Evolutionary conservation across 30 jellyfish, hydroid and myxozoan species (phyloP), one percentile per base, ranked within the genome.

Genomic region (Nemopilema nomurai): DNA sequence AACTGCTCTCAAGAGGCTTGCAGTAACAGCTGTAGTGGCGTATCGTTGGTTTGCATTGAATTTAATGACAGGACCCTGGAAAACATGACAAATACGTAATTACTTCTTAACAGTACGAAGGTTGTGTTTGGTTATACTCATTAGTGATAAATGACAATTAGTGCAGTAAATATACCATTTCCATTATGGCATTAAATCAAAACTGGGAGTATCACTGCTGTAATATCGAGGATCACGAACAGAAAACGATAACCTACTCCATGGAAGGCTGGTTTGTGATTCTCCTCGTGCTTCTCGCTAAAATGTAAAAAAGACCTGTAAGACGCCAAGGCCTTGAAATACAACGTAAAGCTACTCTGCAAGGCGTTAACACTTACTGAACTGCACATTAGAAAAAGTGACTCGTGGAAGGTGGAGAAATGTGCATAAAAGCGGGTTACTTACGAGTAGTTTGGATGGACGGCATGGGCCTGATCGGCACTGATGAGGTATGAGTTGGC

Each of bases 381-480:
- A n/a, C n/a, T n/a, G n/a, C n/a, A n/a, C n/a, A n/a, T n/a, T n/a
- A n/a, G n/a, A n/a, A n/a, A n/a, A n/a, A n/a, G n/a, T n/a, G n/a
- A n/a, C n/a, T n/a, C n/a, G n/a, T n/a, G n/a, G n/a, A n/a, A 41
- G 57, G 13, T 3, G 57, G 13, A 41, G 57, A 20, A 29, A 22
- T n/a, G 64, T 20, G 74, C 4, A 20, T 4, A 22, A 33, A 20
- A 20, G 49, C n/a, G 8, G 51, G 24, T 18, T n/a, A 24, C 80
- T 76, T 89, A 89, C 97, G 90, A 86, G 74, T 89, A 95, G 67
- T 95, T 90, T 28, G 99, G 99, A 78, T 95, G 99, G 18, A 90
- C 96, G 8, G 97, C 99, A 81, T 95, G 99, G 0, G 97, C 99
- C 68, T 95, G 99, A 68, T 95, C 99, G 51, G 98, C 99, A 76